Conservation (phyloP, 2,888 invertebrate genomes). For the Perithous albicinctus region DNA sequence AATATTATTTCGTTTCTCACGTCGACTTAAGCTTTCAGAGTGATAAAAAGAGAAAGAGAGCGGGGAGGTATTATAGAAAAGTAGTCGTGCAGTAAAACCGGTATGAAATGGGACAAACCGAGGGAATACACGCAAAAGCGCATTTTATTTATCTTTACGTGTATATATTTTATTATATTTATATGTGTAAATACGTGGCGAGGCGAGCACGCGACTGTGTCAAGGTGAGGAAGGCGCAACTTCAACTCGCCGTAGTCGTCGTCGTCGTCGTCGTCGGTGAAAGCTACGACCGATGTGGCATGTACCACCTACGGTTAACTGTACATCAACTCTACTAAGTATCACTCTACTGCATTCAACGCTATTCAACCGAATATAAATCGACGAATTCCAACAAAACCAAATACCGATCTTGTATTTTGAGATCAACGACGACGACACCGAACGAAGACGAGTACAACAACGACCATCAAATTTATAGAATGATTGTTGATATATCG, state of each 20-base stretch:
- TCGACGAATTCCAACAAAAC: conserved; percentile 28
- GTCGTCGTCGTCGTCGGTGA: conserved; percentile 52
- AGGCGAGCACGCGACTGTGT: conserved; percentile 75
- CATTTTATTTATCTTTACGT: conserved; percentile 24
- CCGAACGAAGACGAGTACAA: background rate
- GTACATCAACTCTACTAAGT: conserved; percentile 52
- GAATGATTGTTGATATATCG: no score
- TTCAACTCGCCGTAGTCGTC: no score
- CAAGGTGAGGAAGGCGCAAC: conserved; percentile 79
- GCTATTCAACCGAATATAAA: conserved; percentile 50
- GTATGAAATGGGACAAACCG: conserved; percentile 14
- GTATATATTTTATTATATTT: background rate
- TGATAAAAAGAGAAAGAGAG: background rate
- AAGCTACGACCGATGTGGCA: conserved; percentile 51
- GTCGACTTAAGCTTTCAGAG: background rate
- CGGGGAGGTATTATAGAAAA: conserved; percentile 11
- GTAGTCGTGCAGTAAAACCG: background rate
- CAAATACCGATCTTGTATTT: conserved; percentile 7
- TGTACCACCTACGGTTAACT: conserved; percentile 62
- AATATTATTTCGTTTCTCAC: conserved; percentile 24
- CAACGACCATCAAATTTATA: background rate
- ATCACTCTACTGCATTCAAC: conserved; percentile 25
- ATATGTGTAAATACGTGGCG: background rate
- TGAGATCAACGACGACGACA: background rate
- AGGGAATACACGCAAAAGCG: background rate